Evolutionary conservation across 2,113 vertebrate genomes (phyloP), one percentile per base, ranked within the genome.

Genomic region (Toxotes jaculatrix): DNA sequence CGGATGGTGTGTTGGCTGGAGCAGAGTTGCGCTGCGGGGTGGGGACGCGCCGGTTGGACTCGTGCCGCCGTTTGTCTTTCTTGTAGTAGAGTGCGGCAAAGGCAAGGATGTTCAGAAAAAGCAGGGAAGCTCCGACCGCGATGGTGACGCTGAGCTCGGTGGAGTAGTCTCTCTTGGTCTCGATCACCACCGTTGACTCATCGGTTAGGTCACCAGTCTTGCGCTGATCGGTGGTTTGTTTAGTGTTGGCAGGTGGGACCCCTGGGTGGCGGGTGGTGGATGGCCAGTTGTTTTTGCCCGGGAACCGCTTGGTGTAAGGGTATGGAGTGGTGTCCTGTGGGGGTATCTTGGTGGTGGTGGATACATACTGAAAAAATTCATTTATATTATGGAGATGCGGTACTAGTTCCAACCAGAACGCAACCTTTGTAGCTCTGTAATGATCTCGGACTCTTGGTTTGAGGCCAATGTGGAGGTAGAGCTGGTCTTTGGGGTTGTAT

Each of bases 81-180:
- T 99, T 99, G 93, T 99, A 99, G 91, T 99, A 99, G 0, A 99
- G 91, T 0, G 98, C 98, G 0, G 98, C 98, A 5, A 99, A 99
- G 19, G 98, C 98, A 43, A 99, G 87, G 90, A 99, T 98, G 91
- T 99, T 99, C 4, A 99, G 95, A 86, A 99, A 99, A 0, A 99
- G 96, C 10, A 99, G 88, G 0, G 98, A 99, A 0, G 98, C 98
- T 0, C 98, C 98, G 14, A 99, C 98, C 0, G 98, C 98, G 5
- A 99, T 98, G 71, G 98, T 99, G 82, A 99, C 98, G 0, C 97
- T 99, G 40, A 99, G 91, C 79, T 99, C 98, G 0, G 98, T 99
- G 34, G 97, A 98, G 72, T 99, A 99, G 87, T 98, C 98, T 17
- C 98, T 83, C 49, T 96, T 96, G 68, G 97, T 98, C 77, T 99